Conservation (phyloP, 2,797 vertebrate genomes). For the Sorex maritimensis region DNA sequence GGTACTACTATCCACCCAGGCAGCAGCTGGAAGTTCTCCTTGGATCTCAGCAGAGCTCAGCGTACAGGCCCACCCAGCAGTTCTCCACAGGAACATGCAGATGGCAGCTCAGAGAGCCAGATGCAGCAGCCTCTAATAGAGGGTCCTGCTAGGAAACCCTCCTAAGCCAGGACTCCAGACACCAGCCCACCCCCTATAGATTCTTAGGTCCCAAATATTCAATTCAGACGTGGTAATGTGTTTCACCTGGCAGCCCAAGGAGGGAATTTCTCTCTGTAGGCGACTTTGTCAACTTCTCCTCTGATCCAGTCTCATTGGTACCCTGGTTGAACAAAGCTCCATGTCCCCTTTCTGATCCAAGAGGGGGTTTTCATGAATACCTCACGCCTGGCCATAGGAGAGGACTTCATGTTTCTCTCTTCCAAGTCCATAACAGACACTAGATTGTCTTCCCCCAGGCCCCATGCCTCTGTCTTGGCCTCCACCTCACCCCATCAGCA, state of each 20-base stretch:
- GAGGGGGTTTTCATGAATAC: too few species aligned
- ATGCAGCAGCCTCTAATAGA: neutral
- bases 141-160: neutral
- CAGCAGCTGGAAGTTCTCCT: neutral
- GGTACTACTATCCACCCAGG: neutral
- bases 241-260: neutral
- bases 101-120: neutral
- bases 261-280: neutral
- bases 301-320: neutral
- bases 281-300: slow-evolving; percentile 23
- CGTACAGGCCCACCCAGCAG: neutral
- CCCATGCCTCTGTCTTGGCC: neutral
- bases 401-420: neutral
- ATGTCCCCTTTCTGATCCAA: neutral
- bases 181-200: neutral
- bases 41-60: neutral
- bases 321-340: slow-evolving; percentile 7
- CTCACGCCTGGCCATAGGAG: neutral
- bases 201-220: neutral
- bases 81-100: neutral
- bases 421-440: neutral
- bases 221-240: neutral
- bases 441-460: too few species aligned
- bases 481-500: neutral
- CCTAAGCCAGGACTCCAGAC: neutral